Percentiles rank a stretch among this genome's conserved stretches.
phyloP scores from a whole-genome alignment of 2,113 vertebrate species.

The Syngnathus scovelli region DNA sequence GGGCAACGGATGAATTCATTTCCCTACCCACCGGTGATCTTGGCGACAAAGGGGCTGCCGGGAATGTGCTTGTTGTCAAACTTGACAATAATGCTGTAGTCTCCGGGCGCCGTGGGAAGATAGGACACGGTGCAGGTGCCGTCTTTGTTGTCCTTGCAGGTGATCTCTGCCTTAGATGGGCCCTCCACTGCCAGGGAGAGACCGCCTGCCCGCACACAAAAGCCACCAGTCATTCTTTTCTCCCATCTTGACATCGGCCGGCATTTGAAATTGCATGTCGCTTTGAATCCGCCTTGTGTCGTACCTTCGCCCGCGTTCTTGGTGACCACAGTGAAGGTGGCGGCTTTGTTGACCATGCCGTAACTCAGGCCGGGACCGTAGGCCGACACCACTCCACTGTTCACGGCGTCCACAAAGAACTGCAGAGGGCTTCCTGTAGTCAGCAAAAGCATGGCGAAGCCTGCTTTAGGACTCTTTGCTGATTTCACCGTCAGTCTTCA shows the following conservation, averaged over 20 bases:
- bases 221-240: neutral
- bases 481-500: no score
- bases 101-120: conserved; percentile 86
- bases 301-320: conserved; percentile 93
- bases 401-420: conserved; percentile 90
- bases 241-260: no score
- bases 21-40: conserved; percentile 88
- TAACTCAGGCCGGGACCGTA: conserved; percentile 91
- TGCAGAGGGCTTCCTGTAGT: conserved; percentile 85
- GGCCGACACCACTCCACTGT: conserved; percentile 87
- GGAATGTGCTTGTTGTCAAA: conserved; percentile 95
- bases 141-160: conserved; percentile 95
- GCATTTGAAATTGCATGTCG: no score
- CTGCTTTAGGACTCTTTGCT: neutral
- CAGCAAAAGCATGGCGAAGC: neutral
- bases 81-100: conserved; percentile 94
- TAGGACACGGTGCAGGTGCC: conserved; percentile 96
- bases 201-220: conserved; percentile 72
- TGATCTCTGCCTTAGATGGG: conserved; percentile 95
- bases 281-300: neutral
- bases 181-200: conserved; percentile 93
- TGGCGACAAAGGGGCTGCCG: conserved; percentile 91
- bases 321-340: conserved; percentile 91
- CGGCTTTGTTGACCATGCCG: conserved; percentile 87
- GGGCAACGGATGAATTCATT: neutral